Evolutionary conservation across 1,140 invertebrate genomes (phyloP).

Genomic region (Drosophila carrolli): DNA sequence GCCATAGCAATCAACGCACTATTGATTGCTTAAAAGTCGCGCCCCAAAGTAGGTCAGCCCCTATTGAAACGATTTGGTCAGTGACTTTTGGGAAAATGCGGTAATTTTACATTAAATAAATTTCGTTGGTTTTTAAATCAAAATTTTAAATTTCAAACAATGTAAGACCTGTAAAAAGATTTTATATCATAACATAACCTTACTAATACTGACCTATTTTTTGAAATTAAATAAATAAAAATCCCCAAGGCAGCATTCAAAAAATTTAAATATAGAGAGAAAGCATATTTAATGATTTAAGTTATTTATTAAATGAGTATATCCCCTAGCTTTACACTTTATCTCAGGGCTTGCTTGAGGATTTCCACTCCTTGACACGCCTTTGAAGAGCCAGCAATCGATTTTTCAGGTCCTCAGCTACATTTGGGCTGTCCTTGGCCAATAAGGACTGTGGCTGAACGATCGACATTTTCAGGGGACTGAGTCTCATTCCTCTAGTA

Average conservation of each 20-base stretch:
- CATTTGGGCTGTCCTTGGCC: background rate
- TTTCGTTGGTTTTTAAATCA: too few relatives aligned
- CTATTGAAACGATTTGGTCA: background rate
- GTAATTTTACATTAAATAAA: background rate
- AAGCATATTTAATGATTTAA: too few relatives aligned
- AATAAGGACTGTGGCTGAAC: background rate
- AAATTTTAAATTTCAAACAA: too few relatives aligned
- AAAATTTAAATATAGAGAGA: too few relatives aligned
- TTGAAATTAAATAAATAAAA: too few relatives aligned
- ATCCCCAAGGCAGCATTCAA: too few relatives aligned
- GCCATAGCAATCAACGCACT: slow-evolving; percentile 15
- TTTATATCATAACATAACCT: too few relatives aligned
- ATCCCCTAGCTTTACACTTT: background rate
- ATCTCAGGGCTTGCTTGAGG: background rate
- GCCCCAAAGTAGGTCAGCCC: slow-evolving; percentile 1
- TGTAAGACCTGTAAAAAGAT: too few relatives aligned
- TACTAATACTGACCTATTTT: too few relatives aligned
- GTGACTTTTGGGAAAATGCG: background rate
- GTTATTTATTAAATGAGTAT: background rate
- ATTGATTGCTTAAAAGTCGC: slow-evolving; percentile 21
- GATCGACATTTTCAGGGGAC: background rate
- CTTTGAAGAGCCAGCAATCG: slow-evolving; percentile 5
- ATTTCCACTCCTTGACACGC: slow-evolving; percentile 19
- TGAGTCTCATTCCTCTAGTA: slow-evolving; percentile 2
- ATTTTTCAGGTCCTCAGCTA: slow-evolving; percentile 7